Conservation (phyloP, 2,113 vertebrate genomes). For the Riparia riparia region DNA sequence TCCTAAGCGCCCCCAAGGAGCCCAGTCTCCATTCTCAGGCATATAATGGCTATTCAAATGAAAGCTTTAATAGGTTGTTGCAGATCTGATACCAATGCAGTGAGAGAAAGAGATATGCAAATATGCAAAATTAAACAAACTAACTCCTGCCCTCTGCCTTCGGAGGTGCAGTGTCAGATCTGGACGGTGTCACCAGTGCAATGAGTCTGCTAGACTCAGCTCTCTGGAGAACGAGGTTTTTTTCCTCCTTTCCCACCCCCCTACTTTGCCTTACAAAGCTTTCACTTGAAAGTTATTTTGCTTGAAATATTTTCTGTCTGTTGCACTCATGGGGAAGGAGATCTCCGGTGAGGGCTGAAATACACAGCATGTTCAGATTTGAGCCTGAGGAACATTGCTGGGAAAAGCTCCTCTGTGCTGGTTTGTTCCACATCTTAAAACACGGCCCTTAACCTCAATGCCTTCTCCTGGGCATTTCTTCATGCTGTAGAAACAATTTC, state of each 20-base stretch:
- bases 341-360: neutral
- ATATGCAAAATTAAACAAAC: slow-evolving; percentile 46
- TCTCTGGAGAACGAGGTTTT: neutral
- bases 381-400: neutral
- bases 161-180: neutral
- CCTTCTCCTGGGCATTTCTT: neutral
- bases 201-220: neutral
- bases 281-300: neutral
- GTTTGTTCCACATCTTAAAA: neutral
- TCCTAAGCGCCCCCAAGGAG: slow-evolving; percentile 6
- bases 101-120: neutral
- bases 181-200: neutral
- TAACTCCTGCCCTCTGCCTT: neutral
- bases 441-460: neutral
- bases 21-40: neutral
- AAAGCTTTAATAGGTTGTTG: slow-evolving; percentile 39
- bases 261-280: neutral
- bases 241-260: neutral
- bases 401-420: neutral
- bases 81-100: slow-evolving; percentile 26
- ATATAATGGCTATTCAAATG: slow-evolving; percentile 44
- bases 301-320: neutral
- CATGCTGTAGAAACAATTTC: neutral
- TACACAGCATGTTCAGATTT: neutral
- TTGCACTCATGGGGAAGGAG: neutral